Evolutionary conservation across 2,113 vertebrate genomes (phyloP), one percentile per base, ranked within the genome.

Genomic region (Condylura cristata): DNA sequence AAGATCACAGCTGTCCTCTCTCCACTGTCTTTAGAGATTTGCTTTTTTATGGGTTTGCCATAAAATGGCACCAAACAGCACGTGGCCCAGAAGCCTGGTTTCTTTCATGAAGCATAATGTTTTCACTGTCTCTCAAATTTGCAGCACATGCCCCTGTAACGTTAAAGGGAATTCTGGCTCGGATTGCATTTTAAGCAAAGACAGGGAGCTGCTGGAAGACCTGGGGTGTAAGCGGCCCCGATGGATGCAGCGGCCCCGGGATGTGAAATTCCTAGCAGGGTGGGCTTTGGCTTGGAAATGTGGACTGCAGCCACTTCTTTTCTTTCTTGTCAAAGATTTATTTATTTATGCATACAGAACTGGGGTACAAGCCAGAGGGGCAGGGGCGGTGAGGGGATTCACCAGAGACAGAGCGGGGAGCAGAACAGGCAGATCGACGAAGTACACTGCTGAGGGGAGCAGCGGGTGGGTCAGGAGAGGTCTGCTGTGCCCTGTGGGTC

Each of bases 121-220:
- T 30, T 63, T 30, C 22, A 0, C 0, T 2, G 0, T 4, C 3
- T 34, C 24, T 22, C 13, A 0, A 0, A 37, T 30, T 10, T 2
- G 4, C 1, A 1, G 13, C 44, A 24, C 5, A 3, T 32, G 8
- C 56, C 39, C 72, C 46, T 63, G 53, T 44, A 24, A 12, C 20
- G 72, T 20, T 61, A 32, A 41, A 5, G 0, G 17, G 48, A 32
- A 20, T 46, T 86, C 44, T 6, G 3, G 16, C 37, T 26, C 44
- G 44, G 28, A 7, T 34, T 9, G 66, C 46, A 6, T 51, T 48
- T 44, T 41, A n/a, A 20, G 66, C 53, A 11, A 10, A 17, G 84
- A 44, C 39, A 48, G 60, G 61, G n/a, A 32, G 5, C 37, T 61
- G 1, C 20, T 5, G 41, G 28, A 48, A 46, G 60, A 32, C 48